phyloP scores from a whole-genome alignment of 2,888 invertebrate species.

The Gastrophysa polygoni region DNA sequence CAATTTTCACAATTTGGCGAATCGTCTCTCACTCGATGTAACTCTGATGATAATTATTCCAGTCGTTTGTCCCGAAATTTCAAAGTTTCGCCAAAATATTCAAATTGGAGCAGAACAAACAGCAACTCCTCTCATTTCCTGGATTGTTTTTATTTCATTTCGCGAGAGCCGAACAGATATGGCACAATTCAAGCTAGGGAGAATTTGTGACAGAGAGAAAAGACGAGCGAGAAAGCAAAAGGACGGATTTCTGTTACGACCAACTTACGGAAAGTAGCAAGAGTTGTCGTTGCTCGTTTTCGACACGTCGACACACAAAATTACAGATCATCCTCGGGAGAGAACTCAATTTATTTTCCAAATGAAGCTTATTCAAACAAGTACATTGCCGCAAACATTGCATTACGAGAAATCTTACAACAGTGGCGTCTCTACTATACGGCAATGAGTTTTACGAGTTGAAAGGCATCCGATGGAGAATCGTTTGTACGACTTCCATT shows the following conservation, averaged over 20 bases:
- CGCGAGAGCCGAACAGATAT: neutral
- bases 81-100: neutral
- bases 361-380: constrained; percentile 2
- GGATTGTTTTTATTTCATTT: neutral
- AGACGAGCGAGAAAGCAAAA: neutral
- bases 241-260: neutral
- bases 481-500: no score
- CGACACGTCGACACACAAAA: neutral
- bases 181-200: neutral
- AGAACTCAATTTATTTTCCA: neutral
- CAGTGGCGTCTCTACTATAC: no score
- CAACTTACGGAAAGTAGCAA: neutral
- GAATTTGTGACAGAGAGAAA: neutral
- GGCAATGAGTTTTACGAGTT: no score
- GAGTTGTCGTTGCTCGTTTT: neutral
- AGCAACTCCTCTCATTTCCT: neutral
- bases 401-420: neutral
- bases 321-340: neutral
- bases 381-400: neutral
- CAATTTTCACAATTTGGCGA: neutral
- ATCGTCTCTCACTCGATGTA: neutral
- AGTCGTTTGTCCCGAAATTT: neutral
- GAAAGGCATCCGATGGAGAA: no score
- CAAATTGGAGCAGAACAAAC: neutral
- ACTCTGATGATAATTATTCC: no score